Conservation (phyloP, 1,140 invertebrate species). For the Kradibia gibbosae region DNA sequence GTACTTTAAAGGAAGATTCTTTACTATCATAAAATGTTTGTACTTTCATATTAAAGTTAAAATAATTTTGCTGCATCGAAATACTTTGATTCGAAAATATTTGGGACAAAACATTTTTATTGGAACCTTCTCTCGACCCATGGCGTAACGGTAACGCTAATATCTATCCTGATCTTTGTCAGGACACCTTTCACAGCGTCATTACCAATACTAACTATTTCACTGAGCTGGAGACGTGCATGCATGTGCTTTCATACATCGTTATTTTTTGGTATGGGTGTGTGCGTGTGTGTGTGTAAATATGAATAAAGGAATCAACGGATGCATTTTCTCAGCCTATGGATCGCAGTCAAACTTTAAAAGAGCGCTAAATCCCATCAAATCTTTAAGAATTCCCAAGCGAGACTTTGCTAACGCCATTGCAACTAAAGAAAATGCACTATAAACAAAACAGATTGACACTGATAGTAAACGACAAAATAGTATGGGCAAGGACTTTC, state of each 20-base stretch:
- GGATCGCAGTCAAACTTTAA: constrained; percentile 46
- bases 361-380: constrained; percentile 54
- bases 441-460: background rate
- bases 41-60: too few species aligned
- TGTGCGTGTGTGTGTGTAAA: background rate
- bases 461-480: background rate
- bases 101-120: constrained; percentile 16
- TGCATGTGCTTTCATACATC: background rate
- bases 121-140: background rate
- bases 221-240: background rate
- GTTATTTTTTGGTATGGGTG: too few species aligned
- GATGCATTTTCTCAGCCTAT: constrained; percentile 57
- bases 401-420: background rate
- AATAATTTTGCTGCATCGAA: too few species aligned
- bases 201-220: background rate
- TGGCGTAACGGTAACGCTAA: background rate
- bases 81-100: too few species aligned
- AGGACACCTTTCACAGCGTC: background rate
- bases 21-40: too few species aligned
- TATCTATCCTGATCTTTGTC: constrained; percentile 26
- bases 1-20: too few species aligned
- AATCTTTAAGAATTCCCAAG: constrained; percentile 16
- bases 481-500: background rate
- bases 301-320: background rate
- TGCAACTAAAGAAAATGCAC: background rate